Percentiles rank a stretch among this genome's conserved stretches.
Conservation (phyloP, 2,888 invertebrate genomes). For the Meta bourneti region DNA sequence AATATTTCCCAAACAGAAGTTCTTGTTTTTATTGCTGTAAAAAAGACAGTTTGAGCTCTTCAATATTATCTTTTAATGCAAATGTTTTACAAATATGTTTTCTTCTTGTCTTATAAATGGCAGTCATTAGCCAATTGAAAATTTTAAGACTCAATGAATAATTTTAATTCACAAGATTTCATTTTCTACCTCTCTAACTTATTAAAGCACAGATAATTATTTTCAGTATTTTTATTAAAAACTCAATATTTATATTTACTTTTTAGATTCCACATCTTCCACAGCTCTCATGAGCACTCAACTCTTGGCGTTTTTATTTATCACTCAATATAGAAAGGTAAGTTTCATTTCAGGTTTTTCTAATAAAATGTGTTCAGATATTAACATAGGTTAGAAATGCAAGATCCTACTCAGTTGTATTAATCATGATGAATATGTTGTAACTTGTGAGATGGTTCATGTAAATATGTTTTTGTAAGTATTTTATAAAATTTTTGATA, state of each 20-base stretch:
- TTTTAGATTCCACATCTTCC: constrained; percentile 89
- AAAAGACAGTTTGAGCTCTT: too few species aligned
- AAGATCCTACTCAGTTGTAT: neutral
- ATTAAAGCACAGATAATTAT: too few species aligned
- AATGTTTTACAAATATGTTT: too few species aligned
- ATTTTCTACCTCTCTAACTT: too few species aligned
- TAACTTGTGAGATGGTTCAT: neutral
- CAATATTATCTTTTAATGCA: too few species aligned
- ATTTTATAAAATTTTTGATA: constrained; percentile 11
- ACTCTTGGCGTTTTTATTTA: constrained; percentile 90
- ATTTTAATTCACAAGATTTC: too few species aligned
- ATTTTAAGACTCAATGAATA: too few species aligned
- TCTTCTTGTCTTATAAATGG: too few species aligned
- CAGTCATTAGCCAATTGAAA: too few species aligned
- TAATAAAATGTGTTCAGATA: neutral
- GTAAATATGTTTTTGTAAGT: neutral
- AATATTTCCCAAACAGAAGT: too few species aligned
- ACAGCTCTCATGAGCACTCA: constrained; percentile 97
- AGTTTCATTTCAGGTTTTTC: constrained; percentile 16
- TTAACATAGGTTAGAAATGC: neutral
- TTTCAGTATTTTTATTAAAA: too few species aligned
- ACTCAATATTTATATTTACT: neutral
- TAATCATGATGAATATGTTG: neutral
- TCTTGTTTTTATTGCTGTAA: too few species aligned
- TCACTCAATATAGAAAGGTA: constrained; percentile 87